Base-by-base conservation (phyloP, 92 coral and sea anemone genomes). In the Epizoanthus scotinus region DNA sequence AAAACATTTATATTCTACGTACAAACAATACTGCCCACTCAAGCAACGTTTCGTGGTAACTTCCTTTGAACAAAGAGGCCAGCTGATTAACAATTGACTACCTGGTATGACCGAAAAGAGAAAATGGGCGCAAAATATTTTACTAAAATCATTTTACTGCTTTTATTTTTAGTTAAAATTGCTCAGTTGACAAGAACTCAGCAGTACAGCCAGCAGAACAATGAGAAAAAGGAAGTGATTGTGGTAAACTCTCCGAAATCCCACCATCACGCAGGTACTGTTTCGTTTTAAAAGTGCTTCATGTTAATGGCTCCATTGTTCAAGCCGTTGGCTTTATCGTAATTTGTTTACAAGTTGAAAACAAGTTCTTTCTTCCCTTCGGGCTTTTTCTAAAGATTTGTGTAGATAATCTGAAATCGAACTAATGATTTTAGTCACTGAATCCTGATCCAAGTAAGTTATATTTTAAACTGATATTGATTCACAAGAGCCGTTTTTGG, bases 211-310 rank as follows among this genome's bases (percentile, higher is more conserved):
- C 67, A 59, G 24, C 44, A 75, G 59, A 59, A 75, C 34, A 58
- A 20, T 59, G 63, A 66, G 5, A 75, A 75, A 15, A 75, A 60
- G 25, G 81, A 59, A 21, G 67, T 75, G 5, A 75, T 75, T 15
- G 81, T 75, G 6, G 68, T 75, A 6, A 59, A 75, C 2, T 21
- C 81, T 13, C 81, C 81, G 38, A 75, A 59, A 63, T 38, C 31
- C 40, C 67, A 15, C 36, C 81, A 34, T 54, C 67, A 75, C 63
- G 55, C 81, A 75, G 81, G 81, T 75, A 75, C 81, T 57, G 44
- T 28, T 63, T 21, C 27, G 4, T 63, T 57, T 57, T 27, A 28
- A 22, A 74, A 6, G 12, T 59, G 67, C 61, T 40, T 75, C 22
- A 10, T 75, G 26, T 59, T 27, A 20, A 20, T 75, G 42, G 13